phyloP scores from a whole-genome alignment of 2,888 invertebrate species.

The Macrophya alboannulata region DNA sequence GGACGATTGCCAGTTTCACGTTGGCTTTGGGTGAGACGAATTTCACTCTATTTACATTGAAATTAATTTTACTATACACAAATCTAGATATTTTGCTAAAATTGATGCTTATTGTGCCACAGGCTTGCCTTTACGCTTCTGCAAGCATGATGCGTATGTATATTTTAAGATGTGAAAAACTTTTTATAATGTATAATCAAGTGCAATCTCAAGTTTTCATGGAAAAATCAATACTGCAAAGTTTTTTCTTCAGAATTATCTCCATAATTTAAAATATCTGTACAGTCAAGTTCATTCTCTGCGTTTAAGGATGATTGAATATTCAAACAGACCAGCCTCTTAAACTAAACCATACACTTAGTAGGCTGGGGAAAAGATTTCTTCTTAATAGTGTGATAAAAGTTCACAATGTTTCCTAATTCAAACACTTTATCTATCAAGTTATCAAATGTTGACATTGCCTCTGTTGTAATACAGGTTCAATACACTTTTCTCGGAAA shows the following conservation, averaged over 20 bases:
- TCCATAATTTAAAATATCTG: background rate
- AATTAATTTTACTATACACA: background rate
- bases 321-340: background rate
- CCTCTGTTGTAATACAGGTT: too few species aligned
- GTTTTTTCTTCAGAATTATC: background rate
- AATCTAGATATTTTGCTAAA: background rate
- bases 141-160: constrained; percentile 33
- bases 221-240: background rate
- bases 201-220: background rate
- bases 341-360: background rate
- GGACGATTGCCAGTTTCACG: constrained; percentile 97
- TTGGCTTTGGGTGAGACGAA: constrained; percentile 89
- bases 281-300: background rate
- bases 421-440: background rate
- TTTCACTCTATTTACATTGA: background rate
- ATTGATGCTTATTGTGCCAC: background rate
- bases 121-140: background rate
- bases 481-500: too few species aligned
- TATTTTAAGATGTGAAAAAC: background rate
- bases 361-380: background rate
- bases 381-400: background rate
- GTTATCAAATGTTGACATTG: background rate
- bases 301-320: background rate
- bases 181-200: background rate
- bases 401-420: background rate